These are phyloP conservation scores for Lydus trimaculatus DNA, from an alignment of 2,888 invertebrate genomes.

Conservation along the genomic window DNA sequence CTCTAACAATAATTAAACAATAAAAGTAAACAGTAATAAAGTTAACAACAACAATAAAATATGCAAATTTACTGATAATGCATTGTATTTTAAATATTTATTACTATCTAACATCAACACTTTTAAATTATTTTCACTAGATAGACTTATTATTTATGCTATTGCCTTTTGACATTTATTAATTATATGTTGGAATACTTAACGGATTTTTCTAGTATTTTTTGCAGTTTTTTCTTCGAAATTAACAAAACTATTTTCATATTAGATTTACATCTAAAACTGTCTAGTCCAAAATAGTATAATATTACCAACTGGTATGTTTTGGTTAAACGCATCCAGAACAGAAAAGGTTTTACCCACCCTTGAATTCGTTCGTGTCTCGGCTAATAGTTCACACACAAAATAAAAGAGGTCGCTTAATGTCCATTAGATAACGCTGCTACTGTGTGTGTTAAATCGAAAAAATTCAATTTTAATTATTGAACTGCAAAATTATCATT, in stretches of 20 bases:
- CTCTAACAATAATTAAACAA: not conserved
- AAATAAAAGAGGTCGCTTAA: not conserved
- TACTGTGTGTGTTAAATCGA: not conserved
- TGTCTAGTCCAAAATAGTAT: too few species aligned
- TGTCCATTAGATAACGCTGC: not conserved
- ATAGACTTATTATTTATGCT: not conserved
- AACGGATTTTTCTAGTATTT: not conserved
- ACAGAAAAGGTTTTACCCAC: not conserved
- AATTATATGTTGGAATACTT: not conserved
- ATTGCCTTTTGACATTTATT: not conserved
- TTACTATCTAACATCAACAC: not conserved
- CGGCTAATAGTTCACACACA: not conserved
- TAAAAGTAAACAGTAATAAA: not conserved
- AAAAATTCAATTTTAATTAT: not conserved
- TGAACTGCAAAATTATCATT: not conserved
- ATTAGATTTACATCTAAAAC: too few species aligned
- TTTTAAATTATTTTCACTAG: not conserved
- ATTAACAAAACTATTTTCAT: not conserved
- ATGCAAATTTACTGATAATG: not conserved
- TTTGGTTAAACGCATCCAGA: constrained; percentile 8
- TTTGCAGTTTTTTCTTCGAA: not conserved
- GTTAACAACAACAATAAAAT: not conserved
- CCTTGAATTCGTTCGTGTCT: not conserved
- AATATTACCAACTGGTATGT: too few species aligned
- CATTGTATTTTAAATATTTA: not conserved